phyloP scores from a whole-genome alignment of 2,113 vertebrate genomes.

The Hemiscyllium ocellatum region DNA sequence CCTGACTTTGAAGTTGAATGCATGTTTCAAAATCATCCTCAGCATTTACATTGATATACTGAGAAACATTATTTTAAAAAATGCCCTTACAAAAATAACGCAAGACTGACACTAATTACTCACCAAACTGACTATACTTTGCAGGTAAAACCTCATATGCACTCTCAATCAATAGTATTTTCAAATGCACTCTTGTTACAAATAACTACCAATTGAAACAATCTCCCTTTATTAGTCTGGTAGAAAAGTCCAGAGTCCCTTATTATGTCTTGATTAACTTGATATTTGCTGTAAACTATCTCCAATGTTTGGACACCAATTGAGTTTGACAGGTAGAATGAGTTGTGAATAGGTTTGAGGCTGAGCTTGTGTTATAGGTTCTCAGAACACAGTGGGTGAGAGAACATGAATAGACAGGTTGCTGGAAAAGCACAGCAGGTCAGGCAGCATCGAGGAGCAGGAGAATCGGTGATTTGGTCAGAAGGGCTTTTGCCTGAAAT shows the following conservation, averaged over 20 bases:
- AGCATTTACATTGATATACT: not conserved
- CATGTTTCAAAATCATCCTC: not conserved
- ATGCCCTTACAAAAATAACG: not conserved
- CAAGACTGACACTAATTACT: not conserved
- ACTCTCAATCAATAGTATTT: not conserved
- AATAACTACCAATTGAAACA: not conserved
- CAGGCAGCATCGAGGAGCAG: no score
- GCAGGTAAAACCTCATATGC: not conserved
- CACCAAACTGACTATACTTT: not conserved
- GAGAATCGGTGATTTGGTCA: no score
- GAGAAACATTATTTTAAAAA: not conserved
- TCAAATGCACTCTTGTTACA: not conserved
- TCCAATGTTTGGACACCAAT: no score
- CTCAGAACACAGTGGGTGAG: not conserved
- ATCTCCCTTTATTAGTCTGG: not conserved
- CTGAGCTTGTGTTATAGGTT: not conserved
- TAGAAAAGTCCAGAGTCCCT: not conserved
- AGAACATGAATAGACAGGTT: not conserved
- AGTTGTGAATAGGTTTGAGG: not conserved
- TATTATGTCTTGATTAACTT: slow-evolving; percentile 1
- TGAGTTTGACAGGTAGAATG: not conserved
- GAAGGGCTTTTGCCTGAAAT: no score
- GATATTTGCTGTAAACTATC: not conserved
- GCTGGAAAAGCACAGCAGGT: not conserved
- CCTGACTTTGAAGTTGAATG: not conserved